Evolutionary conservation across 2,797 vertebrate species (phyloP).

Genomic region (Cottoperca gobio): DNA sequence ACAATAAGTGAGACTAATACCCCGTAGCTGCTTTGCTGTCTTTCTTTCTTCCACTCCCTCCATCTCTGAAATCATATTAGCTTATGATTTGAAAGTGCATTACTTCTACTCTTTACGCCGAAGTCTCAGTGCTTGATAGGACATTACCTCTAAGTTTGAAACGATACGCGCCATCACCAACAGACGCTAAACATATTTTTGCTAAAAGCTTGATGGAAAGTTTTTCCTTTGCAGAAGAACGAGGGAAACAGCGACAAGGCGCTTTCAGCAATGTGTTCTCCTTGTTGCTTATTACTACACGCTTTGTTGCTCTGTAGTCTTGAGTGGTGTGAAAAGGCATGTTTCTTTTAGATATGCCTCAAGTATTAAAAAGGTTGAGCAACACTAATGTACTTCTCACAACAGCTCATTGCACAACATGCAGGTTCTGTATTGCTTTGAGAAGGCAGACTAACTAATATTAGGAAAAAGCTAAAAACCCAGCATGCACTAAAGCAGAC

Average conservation of each 20-base stretch:
- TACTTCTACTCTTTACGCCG: slow-evolving; percentile 73
- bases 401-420: slow-evolving; percentile 36
- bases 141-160: slow-evolving; percentile 62
- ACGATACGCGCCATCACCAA: slow-evolving; percentile 48
- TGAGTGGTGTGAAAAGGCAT: slow-evolving; percentile 27
- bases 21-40: slow-evolving; percentile 63
- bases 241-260: slow-evolving; percentile 15
- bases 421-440: slow-evolving; percentile 26
- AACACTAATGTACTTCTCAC: slow-evolving; percentile 39
- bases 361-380: slow-evolving; percentile 44
- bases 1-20: slow-evolving; percentile 79
- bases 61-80: slow-evolving; percentile 80
- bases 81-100: slow-evolving; percentile 78
- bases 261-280: no score
- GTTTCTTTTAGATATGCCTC: slow-evolving; percentile 29
- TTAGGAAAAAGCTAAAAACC: no score
- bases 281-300: slow-evolving; percentile 29
- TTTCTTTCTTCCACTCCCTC: slow-evolving; percentile 70
- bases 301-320: slow-evolving; percentile 35
- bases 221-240: slow-evolving; percentile 31
- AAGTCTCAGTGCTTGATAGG: slow-evolving; percentile 63
- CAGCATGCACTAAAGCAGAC: not conserved
- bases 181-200: slow-evolving; percentile 54
- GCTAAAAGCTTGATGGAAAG: slow-evolving; percentile 54
- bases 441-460: not conserved